Evolutionary conservation across 1,140 invertebrate genomes (phyloP).

Genomic region (Mercenaria mercenaria): DNA sequence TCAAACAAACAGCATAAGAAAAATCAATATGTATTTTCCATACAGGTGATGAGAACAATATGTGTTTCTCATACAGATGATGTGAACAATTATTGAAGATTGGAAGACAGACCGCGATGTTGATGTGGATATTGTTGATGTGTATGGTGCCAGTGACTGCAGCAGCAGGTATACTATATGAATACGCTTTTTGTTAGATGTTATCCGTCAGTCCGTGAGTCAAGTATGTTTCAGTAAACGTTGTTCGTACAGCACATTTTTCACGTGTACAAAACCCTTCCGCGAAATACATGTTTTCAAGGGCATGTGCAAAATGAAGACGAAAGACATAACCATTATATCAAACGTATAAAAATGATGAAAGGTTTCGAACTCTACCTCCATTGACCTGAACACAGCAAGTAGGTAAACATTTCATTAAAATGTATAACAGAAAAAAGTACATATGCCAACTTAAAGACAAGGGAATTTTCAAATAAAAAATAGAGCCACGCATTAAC

Average conservation of each 20-base stretch:
- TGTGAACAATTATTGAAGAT: not conserved
- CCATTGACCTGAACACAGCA: too few relatives aligned
- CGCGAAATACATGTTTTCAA: not conserved
- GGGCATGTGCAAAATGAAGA: not conserved
- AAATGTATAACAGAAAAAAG: too few relatives aligned
- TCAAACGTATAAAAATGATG: too few relatives aligned
- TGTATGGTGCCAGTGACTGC: not conserved
- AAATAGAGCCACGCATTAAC: too few relatives aligned
- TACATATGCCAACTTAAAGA: too few relatives aligned
- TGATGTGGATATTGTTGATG: not conserved
- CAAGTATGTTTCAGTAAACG: too few relatives aligned
- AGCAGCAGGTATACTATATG: not conserved
- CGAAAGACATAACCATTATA: not conserved
- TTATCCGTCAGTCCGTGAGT: not conserved
- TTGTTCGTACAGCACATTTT: too few relatives aligned
- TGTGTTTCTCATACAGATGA: not conserved
- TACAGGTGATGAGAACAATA: not conserved
- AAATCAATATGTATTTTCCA: not conserved
- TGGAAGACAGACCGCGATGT: not conserved
- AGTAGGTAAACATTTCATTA: too few relatives aligned
- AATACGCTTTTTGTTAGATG: not conserved
- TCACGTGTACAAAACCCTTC: not conserved
- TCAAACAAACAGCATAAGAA: not conserved
- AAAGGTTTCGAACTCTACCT: too few relatives aligned
- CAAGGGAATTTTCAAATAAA: too few relatives aligned